phyloP scores from a whole-genome alignment of 2,113 vertebrate species.

The Lipotes vexillifer region DNA sequence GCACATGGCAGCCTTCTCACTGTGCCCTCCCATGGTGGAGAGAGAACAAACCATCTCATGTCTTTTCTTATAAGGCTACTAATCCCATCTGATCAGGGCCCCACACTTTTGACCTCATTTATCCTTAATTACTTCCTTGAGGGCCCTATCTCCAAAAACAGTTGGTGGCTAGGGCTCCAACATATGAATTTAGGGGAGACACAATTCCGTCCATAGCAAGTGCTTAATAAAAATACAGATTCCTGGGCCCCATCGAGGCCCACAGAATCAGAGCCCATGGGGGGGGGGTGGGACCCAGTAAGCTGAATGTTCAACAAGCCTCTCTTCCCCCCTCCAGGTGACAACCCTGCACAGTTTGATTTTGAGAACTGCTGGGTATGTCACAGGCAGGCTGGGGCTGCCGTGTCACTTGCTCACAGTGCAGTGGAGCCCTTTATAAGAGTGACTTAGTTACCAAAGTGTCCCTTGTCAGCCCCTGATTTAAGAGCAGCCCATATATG shows the following conservation, averaged over 20 bases:
- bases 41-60: not conserved
- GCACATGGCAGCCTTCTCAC: not conserved
- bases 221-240: not conserved
- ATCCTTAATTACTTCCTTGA: not conserved
- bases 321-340: not conserved
- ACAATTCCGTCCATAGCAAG: not conserved
- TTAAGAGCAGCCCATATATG: accelerated
- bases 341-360: not conserved
- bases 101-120: not conserved
- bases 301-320: too few species aligned
- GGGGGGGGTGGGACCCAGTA: accelerated
- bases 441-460: not conserved
- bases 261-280: not conserved
- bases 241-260: not conserved
- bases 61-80: not conserved
- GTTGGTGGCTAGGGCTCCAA: not conserved
- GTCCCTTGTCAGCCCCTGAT: too few species aligned
- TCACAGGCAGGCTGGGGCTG: not conserved
- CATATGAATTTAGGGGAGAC: not conserved
- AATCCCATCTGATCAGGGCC: not conserved
- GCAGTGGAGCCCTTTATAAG: not conserved
- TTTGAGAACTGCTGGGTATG: not conserved
- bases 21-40: not conserved
- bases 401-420: not conserved
- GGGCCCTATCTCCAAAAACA: not conserved